These are phyloP conservation scores for Eretmochelys imbricata DNA, from an alignment of 2,113 vertebrate genomes.

Conservation along the genomic window DNA sequence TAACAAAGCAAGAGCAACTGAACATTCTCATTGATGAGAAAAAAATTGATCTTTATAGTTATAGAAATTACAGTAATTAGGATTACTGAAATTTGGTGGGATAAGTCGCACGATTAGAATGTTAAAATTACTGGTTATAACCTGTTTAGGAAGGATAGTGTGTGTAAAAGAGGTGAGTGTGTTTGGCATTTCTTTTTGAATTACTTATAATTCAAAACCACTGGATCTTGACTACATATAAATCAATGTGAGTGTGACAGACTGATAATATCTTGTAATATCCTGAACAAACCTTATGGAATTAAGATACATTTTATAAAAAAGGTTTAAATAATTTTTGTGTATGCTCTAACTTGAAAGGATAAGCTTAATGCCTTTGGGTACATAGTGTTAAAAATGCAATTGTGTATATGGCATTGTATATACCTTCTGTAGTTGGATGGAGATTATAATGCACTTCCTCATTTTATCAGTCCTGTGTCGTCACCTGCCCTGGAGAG, in stretches of 20 bases:
- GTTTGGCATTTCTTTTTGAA: neutral
- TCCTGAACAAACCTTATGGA: neutral
- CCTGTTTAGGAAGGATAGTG: neutral
- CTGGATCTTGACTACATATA: neutral
- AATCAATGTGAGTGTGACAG: neutral
- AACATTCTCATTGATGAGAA: neutral
- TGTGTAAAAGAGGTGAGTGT: neutral
- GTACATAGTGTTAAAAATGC: neutral
- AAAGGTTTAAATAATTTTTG: neutral
- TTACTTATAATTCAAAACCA: neutral
- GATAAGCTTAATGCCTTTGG: neutral
- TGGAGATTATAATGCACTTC: neutral
- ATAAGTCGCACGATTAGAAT: neutral
- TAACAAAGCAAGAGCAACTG: neutral
- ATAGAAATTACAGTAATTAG: neutral
- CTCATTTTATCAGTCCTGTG: neutral
- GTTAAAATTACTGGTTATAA: neutral
- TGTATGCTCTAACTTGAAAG: neutral
- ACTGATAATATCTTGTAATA: neutral
- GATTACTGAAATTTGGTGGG: neutral
- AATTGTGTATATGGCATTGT: neutral
- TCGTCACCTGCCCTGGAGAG: neutral
- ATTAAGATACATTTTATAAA: neutral
- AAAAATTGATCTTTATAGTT: neutral
- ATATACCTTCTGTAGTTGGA: neutral